Evolutionary conservation across 2,113 vertebrate species (phyloP), one percentile per base, ranked within the genome.

Genomic region (Chrysochloris asiatica): DNA sequence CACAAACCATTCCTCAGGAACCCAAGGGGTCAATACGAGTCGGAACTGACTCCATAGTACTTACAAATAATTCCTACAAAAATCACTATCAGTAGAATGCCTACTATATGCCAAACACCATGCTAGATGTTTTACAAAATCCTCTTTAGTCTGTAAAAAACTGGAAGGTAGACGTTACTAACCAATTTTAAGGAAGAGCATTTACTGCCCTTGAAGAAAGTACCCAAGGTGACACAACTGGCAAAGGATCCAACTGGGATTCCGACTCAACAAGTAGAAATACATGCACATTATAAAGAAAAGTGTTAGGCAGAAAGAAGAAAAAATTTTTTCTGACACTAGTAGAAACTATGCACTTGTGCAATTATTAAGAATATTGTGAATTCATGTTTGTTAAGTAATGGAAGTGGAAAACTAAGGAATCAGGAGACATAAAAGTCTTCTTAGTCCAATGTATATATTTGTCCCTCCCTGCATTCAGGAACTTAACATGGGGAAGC

Each of bases 141-240:
- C 33, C 67, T n/a, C 28, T 87, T 87, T 73, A 83, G 54, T 79
- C n/a, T 88, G 21, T 50, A 10, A 77, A n/a, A 77, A 38, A 86
- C 14, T 61, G 26, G 71, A 84, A 88, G 43, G 21, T 6, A 85
- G 45, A 63, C 30, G 7, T 56, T 78, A 8, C 50, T 69, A 59
- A 19, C 13, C 36, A 59, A 28, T 61, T 87, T 92, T 84, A 92
- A 92, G 92, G 65, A 72, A 65, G 4, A 79, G 33, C 72, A 94
- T 69, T 45, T 76, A 14, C n/a, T 11, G 24, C 6, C 92, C 50
- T 6, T 12, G 17, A 48, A 88, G 36, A 50, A 76, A 4, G 65
- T 86, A 75, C 22, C 19, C 45, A 63, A 50, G 65, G 11, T 59
- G 19, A 92, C n/a, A n/a, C 17, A 67, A 22, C 28, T 50, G 28